Evolutionary conservation across 2,888 invertebrate species (phyloP), one percentile per base, ranked within the genome.

Genomic region (Sericinus montela): DNA sequence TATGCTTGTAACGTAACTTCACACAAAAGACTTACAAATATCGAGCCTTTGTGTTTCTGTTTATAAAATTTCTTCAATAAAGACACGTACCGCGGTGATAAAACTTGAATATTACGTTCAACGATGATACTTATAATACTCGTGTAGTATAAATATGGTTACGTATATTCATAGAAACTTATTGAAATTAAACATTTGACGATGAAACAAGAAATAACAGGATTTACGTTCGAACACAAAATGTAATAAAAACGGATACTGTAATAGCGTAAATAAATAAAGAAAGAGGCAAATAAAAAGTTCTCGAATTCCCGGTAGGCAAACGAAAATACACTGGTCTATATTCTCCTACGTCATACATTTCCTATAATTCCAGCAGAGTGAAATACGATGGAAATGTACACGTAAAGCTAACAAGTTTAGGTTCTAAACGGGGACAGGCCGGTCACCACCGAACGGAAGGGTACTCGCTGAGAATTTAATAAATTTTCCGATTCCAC

Each of bases 401-500:
- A 60, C 64, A 59, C 58, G 61, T 70, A 67, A 58, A 62, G 63
- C 62, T 66, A 72, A 73, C 69, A 66, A 67, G 67, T 71, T 72
- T 69, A 70, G 65, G 55, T 53, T 53, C 51, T 60, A 60, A 57
- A 55, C 63, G 56, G 59, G 55, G 50, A 49, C 55, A 50, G 56
- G 55, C 58, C 56, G 48, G 50, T 59, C 56, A 58, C 60, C 66
- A 61, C 58, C 53, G 51, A 48, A 59, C 65, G 69, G 70, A 71
- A 72, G 71, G 70, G 66, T 63, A 56, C 58, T 59, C 57, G 52
- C 52, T 52, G 54, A 60, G 64, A 69, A 72, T 72, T 69, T 69
- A 71, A 72, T 72, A 73, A 65, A 72, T 68, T 66, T 63, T 49
- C 56, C 59, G 57, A 70, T 65, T 58, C 56, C 37, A 50, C 50